Percentiles rank a stretch among this genome's conserved stretches.
These are phyloP conservation scores for Hypanus sabinus DNA, from an alignment of 2,113 vertebrate species.

Conservation along the genomic window DNA sequence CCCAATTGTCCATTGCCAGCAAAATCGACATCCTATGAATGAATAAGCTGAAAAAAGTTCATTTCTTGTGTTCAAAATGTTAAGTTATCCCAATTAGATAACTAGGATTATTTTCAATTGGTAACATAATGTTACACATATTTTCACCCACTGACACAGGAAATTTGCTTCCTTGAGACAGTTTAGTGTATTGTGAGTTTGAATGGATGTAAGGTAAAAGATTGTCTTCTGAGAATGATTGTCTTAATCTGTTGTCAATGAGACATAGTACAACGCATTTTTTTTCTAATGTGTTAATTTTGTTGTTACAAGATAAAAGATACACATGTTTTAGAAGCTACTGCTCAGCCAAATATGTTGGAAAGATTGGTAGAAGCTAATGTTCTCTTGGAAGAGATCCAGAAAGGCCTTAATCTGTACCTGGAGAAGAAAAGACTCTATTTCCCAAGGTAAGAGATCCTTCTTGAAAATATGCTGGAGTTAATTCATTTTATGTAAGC, in stretches of 20 bases:
- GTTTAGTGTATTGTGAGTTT: not conserved
- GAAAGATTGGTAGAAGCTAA: conserved; percentile 75
- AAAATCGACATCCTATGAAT: no score
- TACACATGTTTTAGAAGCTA: conserved; percentile 65
- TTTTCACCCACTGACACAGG: not conserved
- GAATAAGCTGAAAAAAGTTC: no score
- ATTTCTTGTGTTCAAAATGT: no score
- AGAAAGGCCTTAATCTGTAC: conserved; percentile 74
- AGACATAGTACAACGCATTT: not conserved
- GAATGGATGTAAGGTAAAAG: not conserved
- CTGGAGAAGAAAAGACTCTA: conserved; percentile 75
- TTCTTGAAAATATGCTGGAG: not conserved
- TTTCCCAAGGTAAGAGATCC: conserved; percentile 66
- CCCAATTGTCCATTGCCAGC: no score
- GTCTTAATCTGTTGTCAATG: not conserved
- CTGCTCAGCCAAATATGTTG: conserved; percentile 70
- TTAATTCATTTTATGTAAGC: not conserved
- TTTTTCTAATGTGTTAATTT: conserved; percentile 22
- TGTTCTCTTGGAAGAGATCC: conserved; percentile 70
- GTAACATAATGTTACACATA: not conserved
- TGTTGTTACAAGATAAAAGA: conserved; percentile 56
- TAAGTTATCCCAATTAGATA: not conserved
- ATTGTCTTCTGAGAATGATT: not conserved
- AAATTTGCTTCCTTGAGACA: not conserved
- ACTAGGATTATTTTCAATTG: not conserved